Percentiles rank a stretch among this genome's conserved stretches.
Conservation (phyloP, 2,888 invertebrate genomes). For the Cristatella mucedo region DNA sequence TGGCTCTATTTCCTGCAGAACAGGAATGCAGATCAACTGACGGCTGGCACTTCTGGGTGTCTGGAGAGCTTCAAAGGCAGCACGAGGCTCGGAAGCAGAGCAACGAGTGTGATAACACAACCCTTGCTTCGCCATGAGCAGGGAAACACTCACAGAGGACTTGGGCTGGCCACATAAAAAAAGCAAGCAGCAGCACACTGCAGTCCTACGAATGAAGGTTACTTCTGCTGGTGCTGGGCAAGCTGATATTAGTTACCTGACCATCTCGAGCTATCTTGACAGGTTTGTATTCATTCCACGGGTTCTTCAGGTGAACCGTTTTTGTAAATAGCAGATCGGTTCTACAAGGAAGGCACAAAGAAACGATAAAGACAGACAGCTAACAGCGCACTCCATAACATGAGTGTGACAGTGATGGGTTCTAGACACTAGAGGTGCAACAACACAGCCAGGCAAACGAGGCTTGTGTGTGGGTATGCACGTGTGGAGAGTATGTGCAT, state of each 20-base stretch:
- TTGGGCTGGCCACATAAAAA: background rate
- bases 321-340: conserved; percentile 80
- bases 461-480: too few relatives aligned
- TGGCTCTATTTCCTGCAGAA: conserved; percentile 76
- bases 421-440: too few relatives aligned
- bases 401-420: too few relatives aligned
- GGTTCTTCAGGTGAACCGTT: conserved; percentile 80
- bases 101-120: background rate
- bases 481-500: too few relatives aligned
- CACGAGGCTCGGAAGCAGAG: too few relatives aligned
- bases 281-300: conserved; percentile 95
- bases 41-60: too few relatives aligned
- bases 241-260: conserved; percentile 35
- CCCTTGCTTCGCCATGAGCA: background rate
- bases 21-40: too few relatives aligned
- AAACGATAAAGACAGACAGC: too few relatives aligned
- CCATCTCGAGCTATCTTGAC: conserved; percentile 98
- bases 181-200: background rate
- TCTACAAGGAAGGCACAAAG: conserved; percentile 42
- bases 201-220: background rate
- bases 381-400: too few relatives aligned
- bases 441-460: too few relatives aligned
- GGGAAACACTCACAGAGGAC: conserved; percentile 1
- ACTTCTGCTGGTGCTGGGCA: background rate
- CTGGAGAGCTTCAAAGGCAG: too few relatives aligned